These are phyloP conservation scores for Hypotaenidia okinawae DNA, from an alignment of 2,797 vertebrate genomes.

Conservation along the genomic window DNA sequence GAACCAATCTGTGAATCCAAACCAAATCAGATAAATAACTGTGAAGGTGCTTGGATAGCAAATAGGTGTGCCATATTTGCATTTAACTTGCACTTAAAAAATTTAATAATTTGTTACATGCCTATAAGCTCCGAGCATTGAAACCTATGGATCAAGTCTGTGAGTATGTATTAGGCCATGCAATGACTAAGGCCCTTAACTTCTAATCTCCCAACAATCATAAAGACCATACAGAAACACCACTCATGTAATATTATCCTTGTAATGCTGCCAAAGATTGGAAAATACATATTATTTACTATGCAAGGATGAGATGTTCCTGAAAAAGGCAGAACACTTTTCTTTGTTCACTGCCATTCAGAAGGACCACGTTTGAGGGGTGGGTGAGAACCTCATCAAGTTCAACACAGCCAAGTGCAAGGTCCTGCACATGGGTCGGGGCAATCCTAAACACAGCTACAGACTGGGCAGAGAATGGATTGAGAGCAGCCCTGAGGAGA, in stretches of 20 bases:
- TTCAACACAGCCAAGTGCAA: too few relatives aligned
- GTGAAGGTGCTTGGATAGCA: neutral
- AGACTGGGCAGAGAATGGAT: too few relatives aligned
- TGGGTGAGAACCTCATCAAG: too few relatives aligned
- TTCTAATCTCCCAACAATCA: neutral
- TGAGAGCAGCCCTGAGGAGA: too few relatives aligned
- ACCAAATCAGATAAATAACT: neutral
- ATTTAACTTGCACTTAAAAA: neutral
- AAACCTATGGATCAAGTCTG: neutral
- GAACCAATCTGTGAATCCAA: neutral
- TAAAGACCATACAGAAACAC: neutral
- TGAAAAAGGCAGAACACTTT: neutral
- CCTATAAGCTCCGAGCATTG: neutral
- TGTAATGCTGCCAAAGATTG: neutral
- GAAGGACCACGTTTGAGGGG: too few relatives aligned
- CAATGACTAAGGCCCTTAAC: neutral
- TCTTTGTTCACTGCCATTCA: neutral
- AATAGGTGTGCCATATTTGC: neutral
- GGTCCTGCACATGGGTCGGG: too few relatives aligned
- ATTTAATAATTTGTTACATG: neutral
- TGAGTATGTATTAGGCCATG: neutral
- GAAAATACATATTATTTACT: neutral
- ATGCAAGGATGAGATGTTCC: neutral
- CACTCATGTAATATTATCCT: neutral
- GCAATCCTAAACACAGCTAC: too few relatives aligned